Evolutionary conservation across 1,140 invertebrate genomes (phyloP).

Genomic region (Brachionus paranguensis): DNA sequence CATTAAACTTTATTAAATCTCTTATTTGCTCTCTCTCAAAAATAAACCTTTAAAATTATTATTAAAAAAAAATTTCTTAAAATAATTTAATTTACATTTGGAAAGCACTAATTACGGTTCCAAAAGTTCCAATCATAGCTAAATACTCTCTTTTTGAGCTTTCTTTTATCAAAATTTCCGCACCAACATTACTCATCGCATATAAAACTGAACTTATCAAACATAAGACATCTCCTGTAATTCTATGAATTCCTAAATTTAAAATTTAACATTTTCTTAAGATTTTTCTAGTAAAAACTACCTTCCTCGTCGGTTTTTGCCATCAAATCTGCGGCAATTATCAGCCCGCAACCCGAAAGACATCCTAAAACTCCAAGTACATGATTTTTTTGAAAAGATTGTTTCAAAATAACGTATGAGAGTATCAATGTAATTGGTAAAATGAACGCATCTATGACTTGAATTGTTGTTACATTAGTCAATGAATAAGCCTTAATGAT

Average conservation of each 20-base stretch:
- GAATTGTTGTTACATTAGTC: conserved; percentile 58
- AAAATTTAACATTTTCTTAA: not conserved
- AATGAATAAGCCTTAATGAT: conserved; percentile 67
- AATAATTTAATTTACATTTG: conserved; percentile 63
- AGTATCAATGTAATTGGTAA: conserved; percentile 73
- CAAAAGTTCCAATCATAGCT: conserved; percentile 76
- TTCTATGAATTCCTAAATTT: conserved; percentile 61
- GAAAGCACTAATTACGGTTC: conserved; percentile 68
- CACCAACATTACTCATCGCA: conserved; percentile 72
- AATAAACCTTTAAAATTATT: conserved; percentile 54
- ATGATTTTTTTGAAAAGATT: conserved; percentile 66
- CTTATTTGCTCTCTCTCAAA: conserved; percentile 58
- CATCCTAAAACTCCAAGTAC: conserved; percentile 73
- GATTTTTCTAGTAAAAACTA: conserved; percentile 41
- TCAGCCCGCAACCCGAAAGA: conserved; percentile 71
- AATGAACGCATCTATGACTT: conserved; percentile 60
- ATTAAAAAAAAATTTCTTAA: conserved; percentile 8
- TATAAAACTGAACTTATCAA: conserved; percentile 72
- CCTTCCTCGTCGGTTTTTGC: not conserved
- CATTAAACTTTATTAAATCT: conserved; percentile 58
- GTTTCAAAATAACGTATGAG: conserved; percentile 66
- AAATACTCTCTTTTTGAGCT: conserved; percentile 74
- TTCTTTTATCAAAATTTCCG: conserved; percentile 75
- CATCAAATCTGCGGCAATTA: conserved; percentile 72
- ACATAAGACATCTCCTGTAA: conserved; percentile 76